These are phyloP conservation scores for Pelodytes ibericus DNA, from an alignment of 2,797 vertebrate species.

Conservation along the genomic window DNA sequence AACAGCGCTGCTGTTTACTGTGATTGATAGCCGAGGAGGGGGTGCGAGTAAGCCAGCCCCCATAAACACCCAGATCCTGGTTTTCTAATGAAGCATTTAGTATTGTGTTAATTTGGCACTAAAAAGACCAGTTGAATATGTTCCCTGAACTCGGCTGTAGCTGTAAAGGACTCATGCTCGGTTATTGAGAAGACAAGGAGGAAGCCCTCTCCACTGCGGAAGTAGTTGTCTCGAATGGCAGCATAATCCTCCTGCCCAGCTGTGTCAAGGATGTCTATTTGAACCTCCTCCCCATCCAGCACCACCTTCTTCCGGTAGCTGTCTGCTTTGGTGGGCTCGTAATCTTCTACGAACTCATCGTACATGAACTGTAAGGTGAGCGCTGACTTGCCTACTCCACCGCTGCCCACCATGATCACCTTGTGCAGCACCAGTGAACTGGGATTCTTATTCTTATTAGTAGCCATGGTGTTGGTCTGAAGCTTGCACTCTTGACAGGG, in stretches of 20 bases:
- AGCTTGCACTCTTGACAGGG: background rate
- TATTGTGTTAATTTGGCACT: slow-evolving; percentile 30
- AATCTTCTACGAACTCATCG: slow-evolving; percentile 97
- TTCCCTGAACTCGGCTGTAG: slow-evolving; percentile 92
- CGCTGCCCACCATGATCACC: slow-evolving; percentile 97
- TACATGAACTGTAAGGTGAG: slow-evolving; percentile 98
- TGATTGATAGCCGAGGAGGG: slow-evolving; percentile 77
- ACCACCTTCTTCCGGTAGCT: slow-evolving; percentile 99
- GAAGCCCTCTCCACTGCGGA: slow-evolving; percentile 95
- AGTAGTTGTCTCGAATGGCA: slow-evolving; percentile 97
- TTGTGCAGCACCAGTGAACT: slow-evolving; percentile 89
- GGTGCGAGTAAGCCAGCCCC: slow-evolving; percentile 1
- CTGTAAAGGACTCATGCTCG: slow-evolving; percentile 90
- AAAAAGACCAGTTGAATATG: slow-evolving; percentile 3
- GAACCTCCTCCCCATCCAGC: slow-evolving; percentile 95
- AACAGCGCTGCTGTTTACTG: slow-evolving; percentile 95
- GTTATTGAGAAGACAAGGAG: slow-evolving; percentile 96
- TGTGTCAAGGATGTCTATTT: slow-evolving; percentile 97
- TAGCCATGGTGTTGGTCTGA: slow-evolving; percentile 69
- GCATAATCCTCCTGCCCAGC: slow-evolving; percentile 98
- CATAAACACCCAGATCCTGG: background rate
- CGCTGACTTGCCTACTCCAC: slow-evolving; percentile 95
- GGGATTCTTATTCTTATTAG: slow-evolving; percentile 87
- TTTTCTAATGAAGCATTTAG: slow-evolving; percentile 41
- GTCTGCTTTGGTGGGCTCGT: slow-evolving; percentile 97